These are phyloP conservation scores for Nixonia krombeini DNA, from an alignment of 1,140 invertebrate genomes.

Conservation along the genomic window DNA sequence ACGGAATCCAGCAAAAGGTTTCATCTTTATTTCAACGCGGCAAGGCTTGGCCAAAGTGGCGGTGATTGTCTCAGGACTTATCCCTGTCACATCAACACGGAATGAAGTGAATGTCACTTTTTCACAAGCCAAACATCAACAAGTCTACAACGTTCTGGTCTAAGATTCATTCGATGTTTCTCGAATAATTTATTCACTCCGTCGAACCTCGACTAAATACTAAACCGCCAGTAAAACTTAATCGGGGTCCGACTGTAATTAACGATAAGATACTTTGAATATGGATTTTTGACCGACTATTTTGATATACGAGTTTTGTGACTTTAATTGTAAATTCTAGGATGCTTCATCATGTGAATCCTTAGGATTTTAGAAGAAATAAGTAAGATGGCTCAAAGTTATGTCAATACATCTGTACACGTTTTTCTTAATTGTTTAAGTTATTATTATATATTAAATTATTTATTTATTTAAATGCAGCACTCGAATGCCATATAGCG, in stretches of 20 bases:
- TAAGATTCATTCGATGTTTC: conserved; percentile 25
- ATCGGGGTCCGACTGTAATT: conserved; percentile 10
- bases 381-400: too few relatives aligned
- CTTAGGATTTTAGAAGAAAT: neutral
- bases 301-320: neutral
- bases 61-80: conserved; percentile 81
- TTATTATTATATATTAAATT: conserved; percentile 2
- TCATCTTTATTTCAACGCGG: conserved; percentile 84
- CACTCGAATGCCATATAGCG: conserved; percentile 61
- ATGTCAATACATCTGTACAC: too few relatives aligned
- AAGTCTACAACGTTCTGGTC: conserved; percentile 1
- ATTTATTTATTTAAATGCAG: conserved; percentile 39
- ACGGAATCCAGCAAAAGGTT: conserved; percentile 80
- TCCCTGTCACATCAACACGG: conserved; percentile 77
- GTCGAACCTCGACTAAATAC: conserved; percentile 6
- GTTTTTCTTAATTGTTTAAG: conserved; percentile 14
- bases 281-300: conserved; percentile 16
- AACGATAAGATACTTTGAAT: conserved; percentile 10
- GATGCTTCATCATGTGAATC: too few relatives aligned
- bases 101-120: conserved; percentile 28
- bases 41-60: conserved; percentile 84
- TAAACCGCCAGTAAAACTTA: too few relatives aligned
- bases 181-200: conserved; percentile 1
- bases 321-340: too few relatives aligned
- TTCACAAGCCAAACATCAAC: neutral